Base-by-base conservation (phyloP, 2,888 invertebrate species). In the Oscheius myriophilus region DNA sequence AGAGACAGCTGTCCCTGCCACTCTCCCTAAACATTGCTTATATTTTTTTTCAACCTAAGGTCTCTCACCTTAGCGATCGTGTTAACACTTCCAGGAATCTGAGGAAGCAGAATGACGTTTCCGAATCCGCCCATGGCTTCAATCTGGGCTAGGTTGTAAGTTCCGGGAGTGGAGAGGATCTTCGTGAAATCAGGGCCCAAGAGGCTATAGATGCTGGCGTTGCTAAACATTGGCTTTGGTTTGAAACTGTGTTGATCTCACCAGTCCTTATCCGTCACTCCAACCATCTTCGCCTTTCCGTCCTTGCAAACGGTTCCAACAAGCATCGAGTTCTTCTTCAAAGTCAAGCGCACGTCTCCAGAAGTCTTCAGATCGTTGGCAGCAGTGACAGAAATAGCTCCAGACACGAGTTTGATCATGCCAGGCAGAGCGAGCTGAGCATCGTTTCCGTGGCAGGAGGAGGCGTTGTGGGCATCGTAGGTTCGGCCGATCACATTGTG, bases 231-330 rank as follows among this genome's bases (percentile, higher is more conserved):
- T 39, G 54, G n/a, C n/a, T n/a, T 33, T 54, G 2, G 39, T 14
- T 21, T 43, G 9, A 25, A 3, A 3, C 3, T 54, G n/a, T 26
- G 54, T 25, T 25, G 21, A 52, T 14, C 26, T 18, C 23, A 58
- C 59, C 62, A 62, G n/a, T 62, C 62, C 33, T 46, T 39, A 21
- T 51, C 51, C 16, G 26, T 46, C 25, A 62, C 62, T n/a, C 26
- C 26, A 16, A 25, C 12, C n/a, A 9, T 25, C 33, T 51, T 51
- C 11, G 46, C 21, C 33, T 46, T 62, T 25, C 62, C 62, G 21
- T 62, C 25, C 49, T 51, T 51, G 39, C 62, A 62, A 26, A 62
- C 51, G 6, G 49, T 62, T 46, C 62, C 62, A n/a, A 62, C 33
- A 12, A 62, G 23, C 25, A 62, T n/a, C 9, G 49, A 51, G 21